phyloP scores from a whole-genome alignment of 2,888 invertebrate species.

The Labia minor region DNA sequence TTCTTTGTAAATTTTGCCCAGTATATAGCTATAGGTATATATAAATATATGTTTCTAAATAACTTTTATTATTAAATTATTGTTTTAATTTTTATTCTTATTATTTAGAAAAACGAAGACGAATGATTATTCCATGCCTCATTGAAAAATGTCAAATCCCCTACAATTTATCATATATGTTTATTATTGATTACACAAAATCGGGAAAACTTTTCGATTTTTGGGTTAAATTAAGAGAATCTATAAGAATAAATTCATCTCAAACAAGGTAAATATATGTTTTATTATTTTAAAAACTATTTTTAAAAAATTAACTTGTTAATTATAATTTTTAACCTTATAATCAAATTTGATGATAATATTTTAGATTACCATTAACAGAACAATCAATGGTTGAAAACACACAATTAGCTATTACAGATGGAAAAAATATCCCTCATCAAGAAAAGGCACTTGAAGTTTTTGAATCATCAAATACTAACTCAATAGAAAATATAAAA shows the following conservation, averaged over 20 bases:
- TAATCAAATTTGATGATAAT: no score
- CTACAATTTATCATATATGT: constrained; percentile 51
- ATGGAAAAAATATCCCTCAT: no score
- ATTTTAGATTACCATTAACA: no score
- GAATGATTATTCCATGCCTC: constrained; percentile 61
- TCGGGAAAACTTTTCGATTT: constrained; percentile 49
- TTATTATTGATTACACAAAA: constrained; percentile 49
- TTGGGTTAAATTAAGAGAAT: constrained; percentile 55
- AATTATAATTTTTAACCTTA: no score
- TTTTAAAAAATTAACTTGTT: no score
- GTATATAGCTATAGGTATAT: constrained; percentile 63
- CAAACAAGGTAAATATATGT: no score
- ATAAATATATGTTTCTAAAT: background rate
- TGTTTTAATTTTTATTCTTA: background rate
- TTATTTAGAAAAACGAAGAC: constrained; percentile 39
- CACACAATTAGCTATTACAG: no score
- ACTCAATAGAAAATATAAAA: no score
- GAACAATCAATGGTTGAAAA: no score
- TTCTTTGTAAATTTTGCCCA: constrained; percentile 74
- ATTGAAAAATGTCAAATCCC: constrained; percentile 56
- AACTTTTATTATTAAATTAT: constrained; percentile 31
- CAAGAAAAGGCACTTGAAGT: no score
- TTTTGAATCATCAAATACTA: no score
- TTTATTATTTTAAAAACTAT: no score
- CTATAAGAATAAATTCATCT: constrained; percentile 29